Evolutionary conservation across 2,888 invertebrate species (phyloP).

Genomic region (Colostygia pectinataria): DNA sequence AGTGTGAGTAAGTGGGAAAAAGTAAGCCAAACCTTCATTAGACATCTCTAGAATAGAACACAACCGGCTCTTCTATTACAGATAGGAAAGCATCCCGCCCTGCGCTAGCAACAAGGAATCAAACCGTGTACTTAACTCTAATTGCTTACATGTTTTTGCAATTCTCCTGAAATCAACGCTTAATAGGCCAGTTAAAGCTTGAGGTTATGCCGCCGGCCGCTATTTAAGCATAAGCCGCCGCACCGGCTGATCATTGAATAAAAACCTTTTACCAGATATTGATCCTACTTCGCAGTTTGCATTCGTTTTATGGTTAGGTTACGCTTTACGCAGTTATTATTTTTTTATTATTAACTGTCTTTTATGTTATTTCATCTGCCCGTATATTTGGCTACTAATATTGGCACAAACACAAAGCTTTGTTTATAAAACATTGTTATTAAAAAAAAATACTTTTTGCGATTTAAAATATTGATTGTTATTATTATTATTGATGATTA

Average conservation of each 20-base stretch:
- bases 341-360: too few species aligned
- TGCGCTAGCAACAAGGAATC: constrained; percentile 58
- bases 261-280: constrained; percentile 32
- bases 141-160: constrained; percentile 65
- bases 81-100: constrained; percentile 60
- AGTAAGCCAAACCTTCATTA: not conserved
- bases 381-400: too few species aligned
- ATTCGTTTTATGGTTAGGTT: constrained; percentile 10
- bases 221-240: constrained; percentile 38
- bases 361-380: too few species aligned
- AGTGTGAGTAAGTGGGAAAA: too few species aligned
- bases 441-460: too few species aligned
- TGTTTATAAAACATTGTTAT: too few species aligned
- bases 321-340: constrained; percentile 10
- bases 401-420: too few species aligned
- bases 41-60: constrained; percentile 35
- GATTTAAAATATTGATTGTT: too few species aligned
- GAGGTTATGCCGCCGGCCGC: constrained; percentile 30
- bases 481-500: too few species aligned
- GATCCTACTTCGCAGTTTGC: constrained; percentile 14
- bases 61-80: constrained; percentile 55
- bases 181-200: constrained; percentile 50
- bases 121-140: constrained; percentile 62
- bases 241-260: constrained; percentile 31
- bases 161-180: constrained; percentile 57